phyloP scores from a whole-genome alignment of 1,140 invertebrate genomes.

The Coelopa frigida region DNA sequence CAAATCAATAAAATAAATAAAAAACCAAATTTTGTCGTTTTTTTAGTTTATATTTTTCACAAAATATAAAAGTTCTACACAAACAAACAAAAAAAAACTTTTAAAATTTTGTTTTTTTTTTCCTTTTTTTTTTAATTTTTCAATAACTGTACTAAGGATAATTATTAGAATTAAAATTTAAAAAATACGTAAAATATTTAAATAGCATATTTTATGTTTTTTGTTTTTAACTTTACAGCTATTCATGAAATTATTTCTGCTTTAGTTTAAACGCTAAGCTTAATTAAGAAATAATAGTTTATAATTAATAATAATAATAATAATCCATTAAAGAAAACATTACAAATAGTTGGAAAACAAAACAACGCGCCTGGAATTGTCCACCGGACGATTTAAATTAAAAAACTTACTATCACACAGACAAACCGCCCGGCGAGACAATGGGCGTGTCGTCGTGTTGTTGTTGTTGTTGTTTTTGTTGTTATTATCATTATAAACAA shows the following conservation, averaged over 20 bases:
- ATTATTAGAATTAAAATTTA: conserved; percentile 8
- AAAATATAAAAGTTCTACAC: conserved; percentile 14
- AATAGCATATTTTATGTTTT: conserved; percentile 3
- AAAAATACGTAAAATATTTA: conserved; percentile 3
- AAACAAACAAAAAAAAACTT: conserved; percentile 9
- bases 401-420: conserved; percentile 47
- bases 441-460: neutral
- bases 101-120: conserved; percentile 10
- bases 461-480: too few relatives aligned
- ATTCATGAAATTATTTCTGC: conserved; percentile 2
- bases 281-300: conserved; percentile 2
- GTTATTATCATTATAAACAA: too few relatives aligned
- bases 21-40: conserved; percentile 14
- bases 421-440: conserved; percentile 25
- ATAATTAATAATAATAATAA: conserved; percentile 7
- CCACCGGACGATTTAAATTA: conserved; percentile 31
- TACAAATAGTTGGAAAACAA: neutral
- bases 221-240: neutral
- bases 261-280: conserved; percentile 1
- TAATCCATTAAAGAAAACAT: conserved; percentile 3
- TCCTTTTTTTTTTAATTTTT: conserved; percentile 9
- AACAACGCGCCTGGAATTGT: conserved; percentile 2
- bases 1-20: conserved; percentile 14
- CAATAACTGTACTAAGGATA: neutral
- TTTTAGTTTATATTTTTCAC: conserved; percentile 20